Evolutionary conservation across 2,888 invertebrate genomes (phyloP), one percentile per base, ranked within the genome.

Genomic region (Hypercompe scribonia): DNA sequence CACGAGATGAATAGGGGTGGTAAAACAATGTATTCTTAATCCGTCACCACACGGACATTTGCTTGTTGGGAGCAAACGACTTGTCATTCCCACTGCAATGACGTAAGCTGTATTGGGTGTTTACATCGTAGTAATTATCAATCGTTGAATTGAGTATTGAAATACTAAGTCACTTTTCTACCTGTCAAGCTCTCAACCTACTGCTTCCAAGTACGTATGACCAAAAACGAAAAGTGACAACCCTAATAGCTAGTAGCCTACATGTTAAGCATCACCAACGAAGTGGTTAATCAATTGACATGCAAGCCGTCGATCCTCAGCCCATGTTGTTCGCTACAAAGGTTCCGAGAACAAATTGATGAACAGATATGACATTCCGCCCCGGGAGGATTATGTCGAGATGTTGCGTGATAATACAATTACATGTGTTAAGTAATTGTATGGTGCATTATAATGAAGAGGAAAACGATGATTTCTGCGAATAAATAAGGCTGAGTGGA

Each of bases 331-430:
- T 68, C 61, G 67, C 61, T 61, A 69, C 54, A 58, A 68, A 61
- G 28, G 63, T 73, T 69, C 73, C 33, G 31, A 65, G 73, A 73
- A 73, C 33, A n/a, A 31, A 54, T 42, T 46, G 65, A 73, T 73
- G 63, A 13, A 46, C 42, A 65, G 72, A 65, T 72, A 68, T 58
- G 68, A 46, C 31, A 67, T 65, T 33, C 46, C 42, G 42, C 15
- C 39, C 50, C 18, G 54, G 34, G 69, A 65, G 64, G 70, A 64
- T 72, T 68, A 31, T 28, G 63, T 72, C 39, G 13, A 61, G n/a
- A 31, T 66, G 24, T 58, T 58, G 58, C 39, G 31, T 50, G 39
- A 42, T 67, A 67, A 63, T 67, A 67, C 34, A 50, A 15, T 58
- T 31, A 36, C 58, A 71, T 33, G 42, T 63, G 64, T 67, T 71